Conservation (phyloP, 2,797 vertebrate species). For the Tympanoctomys barrerae region DNA sequence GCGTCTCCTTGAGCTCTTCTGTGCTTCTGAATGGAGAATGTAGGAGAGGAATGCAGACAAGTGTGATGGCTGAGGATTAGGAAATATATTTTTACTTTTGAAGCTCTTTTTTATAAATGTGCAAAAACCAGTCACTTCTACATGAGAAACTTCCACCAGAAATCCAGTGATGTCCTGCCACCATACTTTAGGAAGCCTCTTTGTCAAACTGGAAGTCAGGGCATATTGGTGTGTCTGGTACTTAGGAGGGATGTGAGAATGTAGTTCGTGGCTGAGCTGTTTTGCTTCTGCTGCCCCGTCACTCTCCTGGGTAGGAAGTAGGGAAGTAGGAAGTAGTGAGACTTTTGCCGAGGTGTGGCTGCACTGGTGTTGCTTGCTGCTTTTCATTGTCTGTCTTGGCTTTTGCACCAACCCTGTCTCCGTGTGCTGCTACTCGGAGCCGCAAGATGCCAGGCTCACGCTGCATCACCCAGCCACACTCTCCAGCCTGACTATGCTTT, state of each 20-base stretch:
- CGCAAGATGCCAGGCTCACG: neutral
- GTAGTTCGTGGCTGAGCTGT: neutral
- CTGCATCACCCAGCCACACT: neutral
- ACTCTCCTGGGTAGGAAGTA: neutral
- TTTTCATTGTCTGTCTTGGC: neutral
- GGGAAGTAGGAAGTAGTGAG: neutral
- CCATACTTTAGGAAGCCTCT: neutral
- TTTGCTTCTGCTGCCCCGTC: neutral
- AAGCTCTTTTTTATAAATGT: neutral
- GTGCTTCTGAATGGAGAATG: neutral
- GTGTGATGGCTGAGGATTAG: neutral
- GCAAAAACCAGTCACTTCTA: neutral
- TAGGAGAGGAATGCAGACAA: neutral
- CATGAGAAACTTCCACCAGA: neutral
- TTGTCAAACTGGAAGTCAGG: neutral
- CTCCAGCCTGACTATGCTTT: too few species aligned
- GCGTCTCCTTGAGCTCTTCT: neutral
- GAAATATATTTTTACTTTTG: constrained; percentile 34
- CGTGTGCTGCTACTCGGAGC: too few species aligned
- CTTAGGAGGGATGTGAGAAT: neutral
- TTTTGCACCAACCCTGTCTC: neutral
- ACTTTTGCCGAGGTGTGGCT: neutral
- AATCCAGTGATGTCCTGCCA: neutral
- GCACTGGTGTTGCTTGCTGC: neutral
- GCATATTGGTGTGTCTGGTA: neutral